Evolutionary conservation across 1,140 invertebrate species (phyloP).

Genomic region (Aphis gossypii): DNA sequence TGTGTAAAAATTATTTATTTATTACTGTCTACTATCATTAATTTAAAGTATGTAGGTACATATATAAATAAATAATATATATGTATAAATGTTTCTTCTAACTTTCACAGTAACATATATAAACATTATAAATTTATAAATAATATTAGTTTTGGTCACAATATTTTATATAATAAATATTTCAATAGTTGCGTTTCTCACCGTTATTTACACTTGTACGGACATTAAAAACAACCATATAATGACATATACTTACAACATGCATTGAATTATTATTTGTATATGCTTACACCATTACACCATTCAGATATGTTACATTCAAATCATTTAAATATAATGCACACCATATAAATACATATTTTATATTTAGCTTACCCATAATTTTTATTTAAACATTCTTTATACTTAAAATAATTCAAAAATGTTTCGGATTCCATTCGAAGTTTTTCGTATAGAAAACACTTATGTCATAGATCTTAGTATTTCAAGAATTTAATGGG

Average conservation of each 20-base stretch:
- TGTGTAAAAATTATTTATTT: background rate
- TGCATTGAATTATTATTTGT: background rate
- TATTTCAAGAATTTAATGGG: background rate
- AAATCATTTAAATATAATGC: no score
- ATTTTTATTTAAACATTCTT: background rate
- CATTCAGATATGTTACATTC: background rate
- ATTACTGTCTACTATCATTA: background rate
- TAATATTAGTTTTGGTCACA: background rate
- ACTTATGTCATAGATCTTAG: background rate
- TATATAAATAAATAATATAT: no score
- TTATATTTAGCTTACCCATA: background rate
- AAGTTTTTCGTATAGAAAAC: conserved; percentile 12
- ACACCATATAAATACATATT: background rate
- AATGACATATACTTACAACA: background rate
- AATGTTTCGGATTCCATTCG: background rate
- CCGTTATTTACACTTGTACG: background rate
- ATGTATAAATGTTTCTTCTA: background rate
- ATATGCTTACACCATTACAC: background rate
- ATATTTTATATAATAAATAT: background rate
- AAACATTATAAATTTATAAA: background rate
- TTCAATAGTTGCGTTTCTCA: background rate
- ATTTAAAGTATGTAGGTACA: background rate
- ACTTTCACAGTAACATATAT: background rate
- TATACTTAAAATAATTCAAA: background rate
- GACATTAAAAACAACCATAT: no score